Conservation (phyloP, 2,888 invertebrate genomes). For the Drosophila algonquin region DNA sequence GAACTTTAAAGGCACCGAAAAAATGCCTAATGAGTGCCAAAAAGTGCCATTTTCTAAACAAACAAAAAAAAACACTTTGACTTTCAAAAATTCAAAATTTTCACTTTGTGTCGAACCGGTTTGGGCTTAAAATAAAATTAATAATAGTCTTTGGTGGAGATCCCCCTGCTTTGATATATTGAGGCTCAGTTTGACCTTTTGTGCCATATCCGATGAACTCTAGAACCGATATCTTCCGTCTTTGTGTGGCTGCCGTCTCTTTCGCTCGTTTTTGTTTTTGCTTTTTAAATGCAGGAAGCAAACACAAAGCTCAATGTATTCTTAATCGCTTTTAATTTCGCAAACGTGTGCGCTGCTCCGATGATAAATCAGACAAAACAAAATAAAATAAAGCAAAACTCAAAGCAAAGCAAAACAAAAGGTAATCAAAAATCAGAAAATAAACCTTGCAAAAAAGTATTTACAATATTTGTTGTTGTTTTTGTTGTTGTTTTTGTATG, state of each 20-base stretch:
- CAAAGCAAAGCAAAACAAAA: constrained; percentile 10
- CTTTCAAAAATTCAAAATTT: constrained; percentile 9
- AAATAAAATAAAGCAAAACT: constrained; percentile 5
- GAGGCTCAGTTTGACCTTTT: constrained; percentile 65
- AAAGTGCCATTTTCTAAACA: constrained; percentile 19
- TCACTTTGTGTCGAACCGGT: constrained; percentile 20
- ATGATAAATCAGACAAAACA: constrained; percentile 31
- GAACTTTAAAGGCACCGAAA: constrained; percentile 20
- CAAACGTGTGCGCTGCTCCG: constrained; percentile 24
- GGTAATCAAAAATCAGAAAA: constrained; percentile 21
- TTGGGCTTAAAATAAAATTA: constrained; percentile 22
- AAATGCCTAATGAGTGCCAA: constrained; percentile 27
- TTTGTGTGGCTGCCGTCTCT: constrained; percentile 24
- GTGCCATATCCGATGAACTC: constrained; percentile 56
- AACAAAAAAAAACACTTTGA: constrained; percentile 14
- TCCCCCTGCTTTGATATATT: constrained; percentile 26
- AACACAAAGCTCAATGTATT: constrained; percentile 45
- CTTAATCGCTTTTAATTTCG: constrained; percentile 52
- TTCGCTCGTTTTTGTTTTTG: neutral
- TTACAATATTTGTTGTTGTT: too few species aligned
- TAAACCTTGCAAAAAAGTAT: constrained; percentile 40
- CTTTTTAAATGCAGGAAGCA: constrained; percentile 45
- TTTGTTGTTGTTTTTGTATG: neutral
- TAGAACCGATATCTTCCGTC: constrained; percentile 46
- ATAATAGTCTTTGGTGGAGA: constrained; percentile 24